Percentiles rank a stretch among this genome's conserved stretches.
phyloP scores from a whole-genome alignment of 2,797 vertebrate species.

The Manis javanica region DNA sequence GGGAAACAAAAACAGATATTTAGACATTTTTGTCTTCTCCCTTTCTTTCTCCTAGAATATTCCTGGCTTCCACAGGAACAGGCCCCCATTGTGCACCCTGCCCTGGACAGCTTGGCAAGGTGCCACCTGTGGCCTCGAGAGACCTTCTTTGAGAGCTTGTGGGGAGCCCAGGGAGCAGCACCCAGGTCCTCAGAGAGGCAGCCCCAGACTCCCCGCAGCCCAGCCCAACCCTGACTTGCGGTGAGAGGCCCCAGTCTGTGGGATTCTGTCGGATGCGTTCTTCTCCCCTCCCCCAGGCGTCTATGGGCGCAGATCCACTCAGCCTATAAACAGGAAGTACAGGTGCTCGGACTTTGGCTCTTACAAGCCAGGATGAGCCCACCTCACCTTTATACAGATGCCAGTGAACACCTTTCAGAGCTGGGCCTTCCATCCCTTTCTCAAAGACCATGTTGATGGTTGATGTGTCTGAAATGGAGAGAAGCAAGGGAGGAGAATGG shows the following conservation, averaged over 20 bases:
- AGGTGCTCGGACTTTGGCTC: not conserved
- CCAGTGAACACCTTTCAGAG: accelerated
- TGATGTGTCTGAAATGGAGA: not conserved
- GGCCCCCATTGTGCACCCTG: conserved; percentile 80
- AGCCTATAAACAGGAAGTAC: not conserved
- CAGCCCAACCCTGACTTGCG: not conserved
- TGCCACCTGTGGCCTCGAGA: not conserved
- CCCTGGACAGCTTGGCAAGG: not conserved
- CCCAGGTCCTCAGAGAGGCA: not conserved
- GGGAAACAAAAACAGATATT: conserved; percentile 87
- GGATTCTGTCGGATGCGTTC: not conserved
- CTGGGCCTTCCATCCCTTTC: not conserved
- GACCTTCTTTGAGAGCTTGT: not conserved
- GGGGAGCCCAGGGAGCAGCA: not conserved
- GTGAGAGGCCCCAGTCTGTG: too few relatives aligned
- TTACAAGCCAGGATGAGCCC: not conserved
- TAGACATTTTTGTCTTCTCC: conserved; percentile 86
- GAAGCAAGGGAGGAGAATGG: not conserved
- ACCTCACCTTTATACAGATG: not conserved
- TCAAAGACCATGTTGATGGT: not conserved
- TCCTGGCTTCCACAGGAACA: conserved; percentile 81
- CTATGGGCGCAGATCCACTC: not conserved
- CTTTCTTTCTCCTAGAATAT: conserved; percentile 84
- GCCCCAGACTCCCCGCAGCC: not conserved
- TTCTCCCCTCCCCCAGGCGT: not conserved